phyloP scores from a whole-genome alignment of 2,113 vertebrate genomes.

The Candoia aspera region DNA sequence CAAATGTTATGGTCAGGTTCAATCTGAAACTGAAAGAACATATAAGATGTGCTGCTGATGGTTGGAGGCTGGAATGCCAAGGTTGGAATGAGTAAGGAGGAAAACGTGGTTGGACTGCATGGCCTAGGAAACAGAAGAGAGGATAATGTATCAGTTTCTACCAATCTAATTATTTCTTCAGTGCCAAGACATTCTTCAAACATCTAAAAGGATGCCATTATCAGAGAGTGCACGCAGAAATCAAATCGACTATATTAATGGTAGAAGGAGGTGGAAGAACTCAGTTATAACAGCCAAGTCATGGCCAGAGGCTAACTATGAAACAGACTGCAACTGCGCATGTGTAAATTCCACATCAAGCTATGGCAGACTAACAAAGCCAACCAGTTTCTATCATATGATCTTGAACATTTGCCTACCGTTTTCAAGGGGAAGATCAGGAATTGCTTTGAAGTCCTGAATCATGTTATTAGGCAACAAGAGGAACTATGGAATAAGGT shows the following conservation, averaged over 20 bases:
- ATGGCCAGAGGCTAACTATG: not conserved
- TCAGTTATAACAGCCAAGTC: not conserved
- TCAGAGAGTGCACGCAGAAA: not conserved
- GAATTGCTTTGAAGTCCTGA: not conserved
- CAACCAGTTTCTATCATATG: not conserved
- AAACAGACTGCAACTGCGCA: not conserved
- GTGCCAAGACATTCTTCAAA: not conserved
- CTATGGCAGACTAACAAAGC: not conserved
- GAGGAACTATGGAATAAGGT: too few relatives aligned
- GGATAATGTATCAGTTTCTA: not conserved
- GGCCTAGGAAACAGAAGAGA: not conserved
- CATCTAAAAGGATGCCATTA: not conserved
- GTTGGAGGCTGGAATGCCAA: not conserved
- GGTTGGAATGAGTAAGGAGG: not conserved
- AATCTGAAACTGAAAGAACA: not conserved
- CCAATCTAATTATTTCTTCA: not conserved
- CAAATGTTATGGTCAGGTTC: not conserved
- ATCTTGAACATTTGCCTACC: not conserved
- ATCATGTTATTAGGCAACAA: too few relatives aligned
- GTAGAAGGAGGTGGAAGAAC: not conserved
- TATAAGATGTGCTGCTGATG: not conserved
- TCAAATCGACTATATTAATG: not conserved
- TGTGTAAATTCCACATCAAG: not conserved
- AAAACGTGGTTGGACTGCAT: not conserved
- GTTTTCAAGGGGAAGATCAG: not conserved